phyloP scores from a whole-genome alignment of 2,113 vertebrate genomes.

The Arvicanthis niloticus region DNA sequence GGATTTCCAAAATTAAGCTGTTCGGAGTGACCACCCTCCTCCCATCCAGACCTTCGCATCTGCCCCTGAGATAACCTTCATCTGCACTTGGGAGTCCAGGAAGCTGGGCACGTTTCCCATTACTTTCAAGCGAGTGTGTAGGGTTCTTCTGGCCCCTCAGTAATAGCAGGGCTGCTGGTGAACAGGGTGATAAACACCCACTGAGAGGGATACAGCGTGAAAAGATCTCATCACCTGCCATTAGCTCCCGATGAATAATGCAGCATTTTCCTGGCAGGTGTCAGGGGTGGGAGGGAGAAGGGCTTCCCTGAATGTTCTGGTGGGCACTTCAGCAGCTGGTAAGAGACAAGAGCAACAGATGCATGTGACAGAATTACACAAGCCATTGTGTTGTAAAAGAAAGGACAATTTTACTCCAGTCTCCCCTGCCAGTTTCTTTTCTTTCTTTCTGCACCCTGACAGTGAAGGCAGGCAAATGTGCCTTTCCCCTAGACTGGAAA shows the following conservation, averaged over 20 bases:
- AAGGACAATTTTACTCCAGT: conserved; percentile 88
- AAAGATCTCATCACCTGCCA: conserved; percentile 94
- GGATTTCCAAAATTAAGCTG: conserved; percentile 91
- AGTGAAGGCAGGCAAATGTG: conserved; percentile 77
- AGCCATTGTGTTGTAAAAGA: conserved; percentile 89
- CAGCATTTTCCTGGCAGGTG: conserved; percentile 91
- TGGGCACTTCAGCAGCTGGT: conserved; percentile 90
- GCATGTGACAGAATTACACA: conserved; percentile 90
- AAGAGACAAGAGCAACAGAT: conserved; percentile 90
- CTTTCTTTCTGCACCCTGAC: conserved; percentile 49
- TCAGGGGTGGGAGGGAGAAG: conserved; percentile 90
- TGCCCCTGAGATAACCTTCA: conserved; percentile 91
- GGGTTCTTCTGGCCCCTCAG: conserved; percentile 89
- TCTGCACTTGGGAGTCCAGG: conserved; percentile 91
- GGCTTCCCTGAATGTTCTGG: conserved; percentile 89
- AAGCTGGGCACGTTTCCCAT: conserved; percentile 91
- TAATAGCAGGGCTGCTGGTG: conserved; percentile 92
- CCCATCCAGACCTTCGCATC: conserved; percentile 84
- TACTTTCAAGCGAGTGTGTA: conserved; percentile 91
- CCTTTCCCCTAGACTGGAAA: conserved; percentile 58
- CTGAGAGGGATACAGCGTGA: conserved; percentile 91
- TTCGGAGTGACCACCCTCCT: conserved; percentile 90
- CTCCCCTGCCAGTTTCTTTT: conserved; percentile 83
- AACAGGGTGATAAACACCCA: conserved; percentile 94
- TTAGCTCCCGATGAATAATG: conserved; percentile 93